A percentile compares a stretch with the other conserved stretches of the same genome.
Evolutionary conservation across 2,113 vertebrate genomes (phyloP).

Genomic region (Lamprologus tigripictilis): DNA sequence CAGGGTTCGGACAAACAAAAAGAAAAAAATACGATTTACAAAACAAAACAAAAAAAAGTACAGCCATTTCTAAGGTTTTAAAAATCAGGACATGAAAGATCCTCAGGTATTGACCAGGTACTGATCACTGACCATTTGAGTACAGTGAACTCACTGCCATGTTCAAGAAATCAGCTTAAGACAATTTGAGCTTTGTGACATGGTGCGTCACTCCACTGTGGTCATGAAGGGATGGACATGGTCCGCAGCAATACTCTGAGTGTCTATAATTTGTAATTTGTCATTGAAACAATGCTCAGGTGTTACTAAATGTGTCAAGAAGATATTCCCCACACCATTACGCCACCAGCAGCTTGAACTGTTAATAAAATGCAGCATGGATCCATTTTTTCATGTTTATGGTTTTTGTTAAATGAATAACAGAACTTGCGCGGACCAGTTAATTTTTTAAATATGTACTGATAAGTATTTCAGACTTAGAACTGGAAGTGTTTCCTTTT

Average conservation of each 20-base stretch:
- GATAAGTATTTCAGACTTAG: background rate
- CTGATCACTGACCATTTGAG: background rate
- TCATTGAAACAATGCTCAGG: background rate
- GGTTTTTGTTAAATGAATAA: background rate
- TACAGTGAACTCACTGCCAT: background rate
- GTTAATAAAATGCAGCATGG: background rate
- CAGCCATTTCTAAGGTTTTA: background rate
- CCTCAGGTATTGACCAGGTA: background rate
- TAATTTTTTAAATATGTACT: background rate
- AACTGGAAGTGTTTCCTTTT: background rate
- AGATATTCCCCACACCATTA: background rate
- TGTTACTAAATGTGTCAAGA: background rate
- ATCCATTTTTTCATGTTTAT: background rate
- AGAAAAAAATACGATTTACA: background rate
- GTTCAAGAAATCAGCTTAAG: background rate
- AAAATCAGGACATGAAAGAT: background rate
- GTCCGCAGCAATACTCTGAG: background rate
- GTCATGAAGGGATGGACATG: background rate
- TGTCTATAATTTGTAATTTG: background rate
- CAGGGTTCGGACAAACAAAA: background rate
- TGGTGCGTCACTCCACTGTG: background rate
- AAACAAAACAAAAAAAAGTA: background rate
- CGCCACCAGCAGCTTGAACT: background rate
- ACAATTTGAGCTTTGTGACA: background rate
- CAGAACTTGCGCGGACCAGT: rapidly evolving